These are phyloP conservation scores for Latheticus oryzae DNA, from an alignment of 2,888 invertebrate species.

Conservation along the genomic window DNA sequence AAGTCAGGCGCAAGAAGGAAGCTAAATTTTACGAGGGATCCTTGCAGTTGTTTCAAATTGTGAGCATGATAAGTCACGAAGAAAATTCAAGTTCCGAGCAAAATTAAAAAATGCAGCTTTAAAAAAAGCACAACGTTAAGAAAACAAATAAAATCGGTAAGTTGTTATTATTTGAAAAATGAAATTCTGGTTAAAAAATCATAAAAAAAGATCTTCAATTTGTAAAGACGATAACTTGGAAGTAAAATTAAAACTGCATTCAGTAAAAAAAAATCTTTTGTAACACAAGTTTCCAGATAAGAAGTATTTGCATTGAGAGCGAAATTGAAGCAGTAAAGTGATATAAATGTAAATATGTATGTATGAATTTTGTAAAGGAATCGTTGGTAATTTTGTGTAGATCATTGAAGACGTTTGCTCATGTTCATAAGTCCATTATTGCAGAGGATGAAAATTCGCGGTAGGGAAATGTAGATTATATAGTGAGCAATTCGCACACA, in stretches of 20 bases:
- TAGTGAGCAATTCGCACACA: conserved; percentile 54
- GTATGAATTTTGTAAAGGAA: too few relatives aligned
- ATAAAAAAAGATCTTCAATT: too few relatives aligned
- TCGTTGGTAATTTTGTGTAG: conserved; percentile 22
- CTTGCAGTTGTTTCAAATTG: conserved; percentile 20
- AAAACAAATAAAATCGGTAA: too few relatives aligned
- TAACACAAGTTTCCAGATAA: neutral
- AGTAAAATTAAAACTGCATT: neutral
- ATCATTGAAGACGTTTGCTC: conserved; percentile 31
- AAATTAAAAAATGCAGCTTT: conserved; percentile 12
- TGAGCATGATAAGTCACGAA: conserved; percentile 20
- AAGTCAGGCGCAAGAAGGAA: conserved; percentile 29
- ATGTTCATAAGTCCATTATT: conserved; percentile 48
- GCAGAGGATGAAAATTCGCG: conserved; percentile 47
- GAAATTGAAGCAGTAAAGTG: neutral
- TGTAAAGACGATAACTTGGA: too few relatives aligned
- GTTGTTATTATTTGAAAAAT: too few relatives aligned
- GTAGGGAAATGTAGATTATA: conserved; percentile 50
- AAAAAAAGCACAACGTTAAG: too few relatives aligned
- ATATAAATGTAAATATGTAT: conserved; percentile 1
- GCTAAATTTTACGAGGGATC: conserved; percentile 29
- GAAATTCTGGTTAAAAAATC: too few relatives aligned
- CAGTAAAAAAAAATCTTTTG: conserved; percentile 3
- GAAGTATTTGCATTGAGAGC: conserved; percentile 2
- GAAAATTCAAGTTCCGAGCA: conserved; percentile 3